A percentile compares a stretch with the other conserved stretches of the same genome.
phyloP scores from a whole-genome alignment of 2,797 vertebrate genomes.

The Pseudopleuronectes americanus region DNA sequence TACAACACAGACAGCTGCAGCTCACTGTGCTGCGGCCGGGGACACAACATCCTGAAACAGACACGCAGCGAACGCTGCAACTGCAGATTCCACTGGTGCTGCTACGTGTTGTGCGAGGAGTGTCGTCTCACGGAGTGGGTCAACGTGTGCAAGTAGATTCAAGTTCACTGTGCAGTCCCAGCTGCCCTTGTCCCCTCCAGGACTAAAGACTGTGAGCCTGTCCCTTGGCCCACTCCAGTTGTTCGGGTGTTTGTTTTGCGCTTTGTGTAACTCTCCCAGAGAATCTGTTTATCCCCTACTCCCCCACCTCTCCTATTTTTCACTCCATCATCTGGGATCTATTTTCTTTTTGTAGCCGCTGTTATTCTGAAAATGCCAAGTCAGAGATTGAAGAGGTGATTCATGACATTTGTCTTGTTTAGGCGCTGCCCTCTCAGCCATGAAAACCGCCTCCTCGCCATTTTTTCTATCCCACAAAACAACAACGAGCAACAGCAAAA shows the following conservation, averaged over 20 bases:
- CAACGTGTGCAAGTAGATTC: constrained; percentile 88
- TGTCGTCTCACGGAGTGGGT: constrained; percentile 92
- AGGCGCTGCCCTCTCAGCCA: constrained; percentile 75
- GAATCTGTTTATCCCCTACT: constrained; percentile 61
- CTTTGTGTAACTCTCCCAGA: constrained; percentile 74
- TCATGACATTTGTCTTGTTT: constrained; percentile 84
- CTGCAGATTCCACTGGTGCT: constrained; percentile 96
- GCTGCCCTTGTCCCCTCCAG: constrained; percentile 46
- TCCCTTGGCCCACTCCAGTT: constrained; percentile 51
- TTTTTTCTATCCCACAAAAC: constrained; percentile 63
- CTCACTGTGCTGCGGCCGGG: constrained; percentile 92
- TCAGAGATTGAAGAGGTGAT: constrained; percentile 85
- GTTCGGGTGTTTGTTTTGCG: constrained; percentile 63
- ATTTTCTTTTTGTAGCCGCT: constrained; percentile 84
- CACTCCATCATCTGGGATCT: constrained; percentile 83
- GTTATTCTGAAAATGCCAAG: constrained; percentile 86
- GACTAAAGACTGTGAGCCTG: constrained; percentile 68
- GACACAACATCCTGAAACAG: constrained; percentile 92
- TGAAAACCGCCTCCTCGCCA: constrained; percentile 71
- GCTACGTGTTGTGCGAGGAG: constrained; percentile 95
- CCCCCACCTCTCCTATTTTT: constrained; percentile 40
- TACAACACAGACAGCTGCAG: constrained; percentile 87
- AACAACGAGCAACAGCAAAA: constrained; percentile 59
- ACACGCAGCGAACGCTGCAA: constrained; percentile 90
- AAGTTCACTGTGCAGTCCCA: not conserved